Percentiles rank a stretch among this genome's conserved stretches.
These are phyloP conservation scores for Drosophila barbarae DNA, from an alignment of 2,888 invertebrate species.

Conservation along the genomic window DNA sequence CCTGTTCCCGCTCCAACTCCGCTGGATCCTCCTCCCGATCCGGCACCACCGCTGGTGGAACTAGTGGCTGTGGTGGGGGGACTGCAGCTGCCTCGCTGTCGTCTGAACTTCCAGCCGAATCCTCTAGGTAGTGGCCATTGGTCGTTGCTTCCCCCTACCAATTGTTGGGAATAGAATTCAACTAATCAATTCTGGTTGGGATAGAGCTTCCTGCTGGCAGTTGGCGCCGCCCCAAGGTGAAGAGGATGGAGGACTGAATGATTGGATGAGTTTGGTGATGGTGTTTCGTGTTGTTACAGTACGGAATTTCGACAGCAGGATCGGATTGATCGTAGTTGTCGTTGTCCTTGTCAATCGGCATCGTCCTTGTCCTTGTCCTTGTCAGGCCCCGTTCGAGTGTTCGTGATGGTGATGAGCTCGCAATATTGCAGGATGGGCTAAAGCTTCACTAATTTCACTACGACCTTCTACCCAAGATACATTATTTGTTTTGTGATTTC, in stretches of 20 bases:
- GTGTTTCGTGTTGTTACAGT: conserved; percentile 18
- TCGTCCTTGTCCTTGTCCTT: conserved; percentile 36
- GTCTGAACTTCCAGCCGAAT: conserved; percentile 80
- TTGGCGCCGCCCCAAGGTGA: conserved; percentile 50
- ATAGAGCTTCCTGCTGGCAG: conserved; percentile 69
- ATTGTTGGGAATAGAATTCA: conserved; percentile 81
- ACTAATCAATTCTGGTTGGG: conserved; percentile 80
- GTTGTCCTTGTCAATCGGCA: conserved; percentile 42
- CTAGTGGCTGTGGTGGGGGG: conserved; percentile 24
- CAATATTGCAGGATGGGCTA: conserved; percentile 78
- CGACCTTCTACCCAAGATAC: conserved; percentile 75
- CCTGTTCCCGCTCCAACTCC: conserved; percentile 36
- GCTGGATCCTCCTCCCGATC: conserved; percentile 39
- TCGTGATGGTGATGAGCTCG: conserved; percentile 75
- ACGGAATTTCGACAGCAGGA: conserved; percentile 25
- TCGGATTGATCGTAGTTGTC: conserved; percentile 23
- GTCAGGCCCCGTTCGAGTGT: conserved; percentile 48
- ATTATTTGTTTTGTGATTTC: not conserved
- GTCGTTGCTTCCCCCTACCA: conserved; percentile 81
- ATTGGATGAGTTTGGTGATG: not conserved
- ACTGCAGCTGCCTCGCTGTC: conserved; percentile 65
- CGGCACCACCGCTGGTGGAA: conserved; percentile 29
- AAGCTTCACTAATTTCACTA: conserved; percentile 80
- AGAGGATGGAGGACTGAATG: conserved; percentile 23
- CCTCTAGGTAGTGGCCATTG: conserved; percentile 80